A percentile compares a stretch with the other conserved stretches of the same genome.
These are phyloP conservation scores for Sinodicranocentrus sp. DNA, from an alignment of 2,888 invertebrate species.

Conservation along the genomic window DNA sequence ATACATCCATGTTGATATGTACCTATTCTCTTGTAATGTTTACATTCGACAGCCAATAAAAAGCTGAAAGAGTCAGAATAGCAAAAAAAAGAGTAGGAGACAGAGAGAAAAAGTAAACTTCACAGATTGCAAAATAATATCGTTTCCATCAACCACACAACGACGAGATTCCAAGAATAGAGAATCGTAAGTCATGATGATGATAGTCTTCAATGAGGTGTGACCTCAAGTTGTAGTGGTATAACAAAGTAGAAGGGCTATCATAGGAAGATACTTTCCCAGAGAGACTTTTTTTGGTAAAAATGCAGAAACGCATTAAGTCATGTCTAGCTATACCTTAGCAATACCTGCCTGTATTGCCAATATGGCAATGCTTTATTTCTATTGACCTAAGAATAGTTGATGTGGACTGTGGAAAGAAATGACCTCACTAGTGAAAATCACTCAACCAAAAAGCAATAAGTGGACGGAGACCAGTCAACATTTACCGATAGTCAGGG, in stretches of 20 bases:
- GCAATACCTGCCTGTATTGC: neutral
- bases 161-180: neutral
- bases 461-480: slow-evolving; percentile 50
- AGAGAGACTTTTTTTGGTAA: neutral
- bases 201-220: slow-evolving; percentile 63
- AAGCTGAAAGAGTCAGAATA: too few species aligned
- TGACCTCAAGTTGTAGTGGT: slow-evolving; percentile 49
- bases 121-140: neutral
- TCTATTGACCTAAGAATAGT: neutral
- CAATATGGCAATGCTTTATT: too few species aligned
- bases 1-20: too few species aligned
- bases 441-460: slow-evolving; percentile 57
- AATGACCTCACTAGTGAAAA: slow-evolving; percentile 57
- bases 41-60: too few species aligned
- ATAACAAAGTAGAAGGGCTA: neutral
- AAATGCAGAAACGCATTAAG: neutral
- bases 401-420: slow-evolving; percentile 26
- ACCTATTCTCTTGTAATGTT: too few species aligned
- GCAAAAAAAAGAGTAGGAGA: neutral
- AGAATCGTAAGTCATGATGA: slow-evolving; percentile 48
- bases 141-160: neutral
- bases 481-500: slow-evolving; percentile 43
- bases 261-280: neutral
- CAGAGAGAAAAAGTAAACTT: neutral
- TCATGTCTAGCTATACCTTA: too few species aligned